Percentiles rank a stretch among this genome's conserved stretches.
These are phyloP conservation scores for Apodemia hepburni DNA, from an alignment of 2,888 invertebrate species.

Conservation along the genomic window DNA sequence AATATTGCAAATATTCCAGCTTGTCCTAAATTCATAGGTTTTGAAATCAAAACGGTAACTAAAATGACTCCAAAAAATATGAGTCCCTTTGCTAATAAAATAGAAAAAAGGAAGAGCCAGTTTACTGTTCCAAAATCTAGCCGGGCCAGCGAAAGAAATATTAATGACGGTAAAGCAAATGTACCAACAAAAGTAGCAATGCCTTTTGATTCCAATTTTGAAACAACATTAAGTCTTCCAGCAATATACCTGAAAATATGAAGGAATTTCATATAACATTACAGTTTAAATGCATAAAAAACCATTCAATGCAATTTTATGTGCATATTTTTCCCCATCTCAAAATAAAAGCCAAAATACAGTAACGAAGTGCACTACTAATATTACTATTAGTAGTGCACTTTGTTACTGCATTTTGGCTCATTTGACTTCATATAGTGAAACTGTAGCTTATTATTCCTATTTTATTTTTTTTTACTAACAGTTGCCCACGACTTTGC, in stretches of 20 bases:
- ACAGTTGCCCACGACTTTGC: too few relatives aligned
- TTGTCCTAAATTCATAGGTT: slow-evolving; percentile 89
- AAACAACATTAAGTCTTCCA: slow-evolving; percentile 90
- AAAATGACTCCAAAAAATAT: slow-evolving; percentile 90
- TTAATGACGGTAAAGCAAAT: slow-evolving; percentile 94
- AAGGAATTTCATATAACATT: background rate
- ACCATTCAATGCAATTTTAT: too few relatives aligned
- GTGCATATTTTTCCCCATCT: too few relatives aligned
- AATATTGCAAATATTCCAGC: slow-evolving; percentile 97
- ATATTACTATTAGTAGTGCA: too few relatives aligned
- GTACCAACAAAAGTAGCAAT: slow-evolving; percentile 95
- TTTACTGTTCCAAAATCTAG: slow-evolving; percentile 92
- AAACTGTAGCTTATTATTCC: too few relatives aligned
- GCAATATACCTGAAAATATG: slow-evolving; percentile 85
- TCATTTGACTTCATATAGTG: too few relatives aligned
- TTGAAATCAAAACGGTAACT: slow-evolving; percentile 88
- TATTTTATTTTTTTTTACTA: too few relatives aligned
- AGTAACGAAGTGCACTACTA: too few relatives aligned
- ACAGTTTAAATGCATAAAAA: too few relatives aligned
- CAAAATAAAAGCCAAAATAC: too few relatives aligned
- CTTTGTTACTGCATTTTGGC: too few relatives aligned
- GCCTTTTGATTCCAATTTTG: slow-evolving; percentile 92
- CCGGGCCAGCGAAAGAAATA: slow-evolving; percentile 93
- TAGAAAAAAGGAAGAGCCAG: slow-evolving; percentile 93
- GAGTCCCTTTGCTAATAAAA: slow-evolving; percentile 91